A percentile compares a stretch with the other conserved stretches of the same genome.
Conservation (phyloP, 2,888 invertebrate genomes). For the Galerucella nymphaeae region DNA sequence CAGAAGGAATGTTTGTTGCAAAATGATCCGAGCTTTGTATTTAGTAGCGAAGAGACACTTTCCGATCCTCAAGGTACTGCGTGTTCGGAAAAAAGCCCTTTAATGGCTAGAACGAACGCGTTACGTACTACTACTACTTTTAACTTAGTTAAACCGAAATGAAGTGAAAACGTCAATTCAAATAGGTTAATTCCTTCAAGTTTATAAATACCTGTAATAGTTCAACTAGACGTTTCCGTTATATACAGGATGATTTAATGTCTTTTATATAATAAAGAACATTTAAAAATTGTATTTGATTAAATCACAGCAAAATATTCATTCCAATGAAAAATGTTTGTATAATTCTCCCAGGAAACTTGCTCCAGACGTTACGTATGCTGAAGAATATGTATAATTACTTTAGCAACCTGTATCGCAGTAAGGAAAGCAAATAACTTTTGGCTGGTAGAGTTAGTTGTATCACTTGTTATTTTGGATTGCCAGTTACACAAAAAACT, state of each 20-base stretch:
- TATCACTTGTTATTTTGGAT: slow-evolving; percentile 6
- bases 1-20: slow-evolving; percentile 57
- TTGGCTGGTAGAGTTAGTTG: neutral
- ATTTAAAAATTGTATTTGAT: too few species aligned
- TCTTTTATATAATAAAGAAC: too few species aligned
- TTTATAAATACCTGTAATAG: too few species aligned
- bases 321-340: too few species aligned
- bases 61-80: slow-evolving; percentile 49
- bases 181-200: slow-evolving; percentile 34
- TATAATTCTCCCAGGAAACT: too few species aligned
- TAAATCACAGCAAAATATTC: too few species aligned
- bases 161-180: slow-evolving; percentile 34
- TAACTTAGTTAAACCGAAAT: slow-evolving; percentile 62
- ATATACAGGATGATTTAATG: too few species aligned
- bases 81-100: slow-evolving; percentile 46
- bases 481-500: neutral
- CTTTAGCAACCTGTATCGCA: neutral
- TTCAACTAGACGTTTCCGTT: too few species aligned
- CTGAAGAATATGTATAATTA: neutral
- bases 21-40: slow-evolving; percentile 54
- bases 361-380: too few species aligned
- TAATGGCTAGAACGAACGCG: slow-evolving; percentile 62
- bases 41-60: slow-evolving; percentile 52
- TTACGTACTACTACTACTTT: slow-evolving; percentile 61
- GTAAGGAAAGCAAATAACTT: neutral